These are phyloP conservation scores for Globicephala melas DNA, from an alignment of 2,113 vertebrate species.

Conservation along the genomic window DNA sequence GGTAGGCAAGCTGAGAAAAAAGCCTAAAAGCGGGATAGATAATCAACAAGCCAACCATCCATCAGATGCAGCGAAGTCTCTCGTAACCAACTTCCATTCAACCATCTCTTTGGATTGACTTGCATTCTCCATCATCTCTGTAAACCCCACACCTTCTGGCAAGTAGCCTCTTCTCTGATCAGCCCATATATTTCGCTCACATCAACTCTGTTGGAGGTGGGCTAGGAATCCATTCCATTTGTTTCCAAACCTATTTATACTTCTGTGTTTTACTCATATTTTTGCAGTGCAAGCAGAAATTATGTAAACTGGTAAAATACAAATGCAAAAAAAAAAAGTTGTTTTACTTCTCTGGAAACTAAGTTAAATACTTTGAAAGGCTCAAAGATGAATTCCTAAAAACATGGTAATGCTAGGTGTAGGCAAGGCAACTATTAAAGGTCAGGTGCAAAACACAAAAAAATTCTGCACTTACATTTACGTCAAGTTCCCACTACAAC, in stretches of 20 bases:
- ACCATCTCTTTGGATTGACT: not conserved
- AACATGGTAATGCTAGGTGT: not conserved
- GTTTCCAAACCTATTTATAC: not conserved
- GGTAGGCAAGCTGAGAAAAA: not conserved
- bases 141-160: not conserved
- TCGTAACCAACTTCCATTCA: not conserved
- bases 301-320: not conserved
- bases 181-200: not conserved
- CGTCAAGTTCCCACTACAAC: not conserved
- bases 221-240: not conserved
- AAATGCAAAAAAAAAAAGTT: not conserved
- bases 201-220: not conserved
- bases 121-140: not conserved
- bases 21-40: not conserved
- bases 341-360: not conserved
- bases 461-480: not conserved
- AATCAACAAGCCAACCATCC: not conserved
- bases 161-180: not conserved
- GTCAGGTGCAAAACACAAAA: not conserved
- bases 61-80: not conserved
- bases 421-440: not conserved
- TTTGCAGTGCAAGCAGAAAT: not conserved
- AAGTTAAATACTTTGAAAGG: conserved; percentile 1
- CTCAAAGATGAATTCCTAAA: not conserved
- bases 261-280: not conserved